phyloP scores from a whole-genome alignment of 2,888 invertebrate genomes.

The Pollenia labialis region DNA sequence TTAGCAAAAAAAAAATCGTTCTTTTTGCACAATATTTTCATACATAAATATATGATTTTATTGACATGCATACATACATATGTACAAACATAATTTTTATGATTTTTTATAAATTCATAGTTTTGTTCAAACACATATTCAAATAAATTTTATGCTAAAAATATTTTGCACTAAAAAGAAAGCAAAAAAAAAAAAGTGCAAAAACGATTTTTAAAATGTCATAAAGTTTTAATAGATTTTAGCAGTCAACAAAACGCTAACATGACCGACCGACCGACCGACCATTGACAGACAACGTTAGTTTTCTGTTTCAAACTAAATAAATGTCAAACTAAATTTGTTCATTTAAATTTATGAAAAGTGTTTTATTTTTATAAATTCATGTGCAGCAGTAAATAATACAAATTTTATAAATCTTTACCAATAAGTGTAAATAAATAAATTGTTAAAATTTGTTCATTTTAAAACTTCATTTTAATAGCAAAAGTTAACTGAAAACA shows the following conservation, averaged over 20 bases:
- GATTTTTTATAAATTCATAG: neutral
- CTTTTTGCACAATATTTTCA: conserved; percentile 6
- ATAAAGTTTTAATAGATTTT: conserved; percentile 69
- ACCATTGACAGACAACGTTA: conserved; percentile 53
- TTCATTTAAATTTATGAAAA: conserved; percentile 8
- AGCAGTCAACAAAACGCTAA: conserved; percentile 37
- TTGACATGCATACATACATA: neutral
- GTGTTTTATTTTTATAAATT: neutral
- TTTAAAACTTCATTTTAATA: no score
- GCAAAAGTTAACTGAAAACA: no score
- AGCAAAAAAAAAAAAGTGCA: neutral
- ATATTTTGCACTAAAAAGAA: conserved; percentile 28
- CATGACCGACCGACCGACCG: neutral
- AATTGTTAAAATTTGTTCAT: no score
- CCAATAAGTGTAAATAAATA: no score
- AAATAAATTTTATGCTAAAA: conserved; percentile 49
- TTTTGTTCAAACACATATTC: conserved; percentile 30
- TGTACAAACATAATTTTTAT: neutral
- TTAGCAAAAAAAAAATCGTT: conserved; percentile 31
- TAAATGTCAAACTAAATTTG: neutral
- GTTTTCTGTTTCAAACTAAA: neutral
- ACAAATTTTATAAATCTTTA: no score
- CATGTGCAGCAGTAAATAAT: neutral
- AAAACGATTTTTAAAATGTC: conserved; percentile 60
- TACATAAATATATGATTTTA: neutral